Base-by-base conservation (phyloP, 2,888 invertebrate genomes). In the Diaperis boleti region DNA sequence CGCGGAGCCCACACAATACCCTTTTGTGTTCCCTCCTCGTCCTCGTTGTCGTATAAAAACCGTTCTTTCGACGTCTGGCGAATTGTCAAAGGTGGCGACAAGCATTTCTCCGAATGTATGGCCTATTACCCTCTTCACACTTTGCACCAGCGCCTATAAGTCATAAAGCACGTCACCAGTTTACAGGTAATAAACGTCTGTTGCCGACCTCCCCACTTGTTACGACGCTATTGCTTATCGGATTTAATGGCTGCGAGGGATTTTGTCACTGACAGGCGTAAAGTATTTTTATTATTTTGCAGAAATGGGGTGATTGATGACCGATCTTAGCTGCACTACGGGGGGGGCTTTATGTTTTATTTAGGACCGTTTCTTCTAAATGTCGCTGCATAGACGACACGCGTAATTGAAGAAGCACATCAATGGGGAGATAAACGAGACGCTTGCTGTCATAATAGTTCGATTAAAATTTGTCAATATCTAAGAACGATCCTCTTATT, bases 171-270 rank as follows among this genome's bases (percentile, higher is more conserved):
- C 35, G 54, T 60, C 64, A 50, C 56, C 50, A 26, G 52, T 49
- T 39, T 64, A 57, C 64, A 57, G 56, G 61, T 61, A 61, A 62
- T 64, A 64, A 64, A 64, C 50, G 61, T 64, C 52, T 45, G 54
- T 62, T 57, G 20, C 61, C 59, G 52, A 29, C 45, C 52, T 49
- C 54, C 56, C 50, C 44, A 35, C 45, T 59, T 62, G 56, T 62
- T 56, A 49, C 50, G 50, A 57, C 37, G 55, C 49, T 45, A 62
- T 50, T 55, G 61, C 56, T 62, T 62, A 62, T 62, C 18, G 56
- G 45, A 55, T 47, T 62, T 62, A 62, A 54, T 31, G 60, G 35
- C 20, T 15, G 17, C 14, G 35, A 18, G 56, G 56, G 54, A 60
- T 45, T 33, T 31, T 59, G 59, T n/a, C 47, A 49, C 15, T 60